Conservation (phyloP, 2,113 vertebrate genomes). For the Tyto alba region DNA sequence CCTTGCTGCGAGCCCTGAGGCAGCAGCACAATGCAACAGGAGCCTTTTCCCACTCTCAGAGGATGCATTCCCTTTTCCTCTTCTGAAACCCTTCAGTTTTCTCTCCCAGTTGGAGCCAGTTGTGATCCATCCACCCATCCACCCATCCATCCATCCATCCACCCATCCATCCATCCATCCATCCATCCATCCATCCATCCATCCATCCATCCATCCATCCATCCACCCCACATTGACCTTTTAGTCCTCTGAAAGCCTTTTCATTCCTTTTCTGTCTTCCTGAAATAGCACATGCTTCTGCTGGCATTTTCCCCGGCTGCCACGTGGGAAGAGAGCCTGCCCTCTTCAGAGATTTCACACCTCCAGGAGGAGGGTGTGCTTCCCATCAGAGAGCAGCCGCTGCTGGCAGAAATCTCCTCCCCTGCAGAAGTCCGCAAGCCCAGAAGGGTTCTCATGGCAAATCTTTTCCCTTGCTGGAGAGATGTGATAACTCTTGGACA, state of each 20-base stretch:
- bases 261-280: conserved; percentile 12
- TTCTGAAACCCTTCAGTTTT: background rate
- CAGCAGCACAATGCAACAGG: background rate
- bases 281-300: conserved; percentile 32
- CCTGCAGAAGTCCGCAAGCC: conserved; percentile 13
- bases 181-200: conserved; percentile 2
- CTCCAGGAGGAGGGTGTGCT: conserved; percentile 20
- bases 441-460: conserved; percentile 42
- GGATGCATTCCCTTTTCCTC: background rate
- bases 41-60: background rate
- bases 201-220: conserved; percentile 5
- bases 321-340: conserved; percentile 38
- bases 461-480: conserved; percentile 33
- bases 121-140: conserved; percentile 15
- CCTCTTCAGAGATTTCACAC: conserved; percentile 45
- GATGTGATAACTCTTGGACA: conserved; percentile 38
- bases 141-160: conserved; percentile 1
- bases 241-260: conserved; percentile 20
- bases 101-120: background rate
- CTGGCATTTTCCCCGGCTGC: conserved; percentile 29
- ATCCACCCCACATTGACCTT: background rate
- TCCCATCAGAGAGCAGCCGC: conserved; percentile 6
- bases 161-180: conserved; percentile 1
- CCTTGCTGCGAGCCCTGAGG: background rate
- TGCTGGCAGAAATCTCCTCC: conserved; percentile 34